Evolutionary conservation across 2,888 invertebrate species (phyloP), one percentile per base, ranked within the genome.

Genomic region (Tetanocera ferruginea): DNA sequence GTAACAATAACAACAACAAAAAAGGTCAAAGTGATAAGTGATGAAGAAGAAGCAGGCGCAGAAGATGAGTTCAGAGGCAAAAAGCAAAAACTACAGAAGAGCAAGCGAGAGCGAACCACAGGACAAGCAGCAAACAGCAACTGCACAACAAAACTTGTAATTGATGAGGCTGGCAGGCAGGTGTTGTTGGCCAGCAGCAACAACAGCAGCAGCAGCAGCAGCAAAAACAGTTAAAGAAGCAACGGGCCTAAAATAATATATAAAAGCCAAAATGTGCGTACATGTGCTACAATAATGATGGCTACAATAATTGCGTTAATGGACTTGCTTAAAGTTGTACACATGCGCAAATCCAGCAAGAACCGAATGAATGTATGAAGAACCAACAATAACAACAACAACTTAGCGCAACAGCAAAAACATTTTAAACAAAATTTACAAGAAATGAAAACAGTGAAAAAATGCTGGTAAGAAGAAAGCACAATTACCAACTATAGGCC

Each of bases 221-320:
- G 25, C 67, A 55, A 55, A 25, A 34, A 55, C 70, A 31, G 51
- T 34, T n/a, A 52, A 55, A 19, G 37, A 8, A 51, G n/a, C 8
- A 25, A 49, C 11, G 6, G 51, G 11, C 5, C 17, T 5, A 8
- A 49, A 28, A 51, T 5, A 69, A 49, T 51, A 49, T 51, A 23
- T 28, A 23, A 69, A 51, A 51, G 25, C 28, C 43, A 23, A 49
- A 34, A 34, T 37, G 37, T 23, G 34, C 37, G 9, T 60, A 60
- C 37, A 67, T 60, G 25, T 28, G 28, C 23, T 14, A 34, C n/a
- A 64, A 64, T 25, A 14, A 49, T 69, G 11, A 49, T 69, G 69
- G 17, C 51, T 69, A 17, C 49, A 69, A 43, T 51, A 49, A 69
- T 69, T 69, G 69, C 51, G 69, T 69, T 69, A 69, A 69, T 69